Percentiles rank a stretch among this genome's conserved stretches.
Conservation (phyloP, 2,113 vertebrate genomes). For the Pteropus alecto region DNA sequence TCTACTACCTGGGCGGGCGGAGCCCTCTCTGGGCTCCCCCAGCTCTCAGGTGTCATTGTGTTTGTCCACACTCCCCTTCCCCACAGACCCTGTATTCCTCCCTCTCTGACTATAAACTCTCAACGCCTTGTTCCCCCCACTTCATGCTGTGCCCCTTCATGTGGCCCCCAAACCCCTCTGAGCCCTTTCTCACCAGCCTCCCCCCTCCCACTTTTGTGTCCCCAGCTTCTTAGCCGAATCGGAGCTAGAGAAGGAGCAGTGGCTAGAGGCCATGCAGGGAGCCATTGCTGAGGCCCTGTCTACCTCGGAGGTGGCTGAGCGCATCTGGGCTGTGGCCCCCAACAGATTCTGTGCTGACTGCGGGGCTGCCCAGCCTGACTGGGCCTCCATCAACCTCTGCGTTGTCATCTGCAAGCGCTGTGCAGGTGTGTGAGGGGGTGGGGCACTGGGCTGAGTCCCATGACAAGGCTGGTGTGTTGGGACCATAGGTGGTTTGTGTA, state of each 20-base stretch:
- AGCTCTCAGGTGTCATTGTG: not conserved
- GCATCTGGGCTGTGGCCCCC: conserved; percentile 88
- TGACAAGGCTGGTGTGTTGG: not conserved
- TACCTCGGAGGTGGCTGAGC: conserved; percentile 90
- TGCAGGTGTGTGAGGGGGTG: conserved; percentile 85
- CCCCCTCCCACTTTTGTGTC: not conserved
- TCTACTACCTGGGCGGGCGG: not conserved
- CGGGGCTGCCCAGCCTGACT: conserved; percentile 87
- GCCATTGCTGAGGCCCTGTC: conserved; percentile 91
- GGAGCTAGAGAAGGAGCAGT: conserved; percentile 90
- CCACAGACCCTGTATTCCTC: not conserved
- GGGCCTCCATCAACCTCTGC: conserved; percentile 96
- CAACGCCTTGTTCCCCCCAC: not conserved
- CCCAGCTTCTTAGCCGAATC: conserved; percentile 91
- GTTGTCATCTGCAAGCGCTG: conserved; percentile 96
- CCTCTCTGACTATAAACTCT: not conserved
- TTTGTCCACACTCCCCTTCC: not conserved
- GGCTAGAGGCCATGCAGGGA: conserved; percentile 91
- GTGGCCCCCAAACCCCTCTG: not conserved
- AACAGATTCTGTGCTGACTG: conserved; percentile 95
- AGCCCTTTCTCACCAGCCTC: not conserved
- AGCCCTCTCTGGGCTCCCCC: no score
- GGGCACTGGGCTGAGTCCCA: not conserved
- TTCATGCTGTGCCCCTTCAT: not conserved
- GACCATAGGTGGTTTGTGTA: no score